Base-by-base conservation (phyloP, 2,797 vertebrate genomes). In the Rhinogobio ventralis region DNA sequence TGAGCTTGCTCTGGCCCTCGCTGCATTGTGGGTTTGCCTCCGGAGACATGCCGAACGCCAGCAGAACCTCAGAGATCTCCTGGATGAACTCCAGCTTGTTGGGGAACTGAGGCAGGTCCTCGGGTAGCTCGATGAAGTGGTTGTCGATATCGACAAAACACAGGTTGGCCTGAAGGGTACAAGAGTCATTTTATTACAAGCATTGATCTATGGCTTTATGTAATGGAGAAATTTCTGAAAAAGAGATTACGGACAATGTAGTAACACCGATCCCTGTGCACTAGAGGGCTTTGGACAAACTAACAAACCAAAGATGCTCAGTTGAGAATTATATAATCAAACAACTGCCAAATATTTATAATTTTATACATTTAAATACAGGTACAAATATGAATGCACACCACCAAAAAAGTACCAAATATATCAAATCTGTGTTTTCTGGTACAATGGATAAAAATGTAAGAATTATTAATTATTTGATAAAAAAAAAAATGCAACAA, bases 91-190 rank as follows among this genome's bases (percentile, higher is more conserved):
- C 98, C n/a, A 99, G 95, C 89, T 99, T 99, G 94, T 99, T 99
- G 88, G 98, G 98, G 91, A 99, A 99, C 91, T 99, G 98, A 51
- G 98, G 98, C 89, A 99, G 90, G 89, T 99, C 98, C 93, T 99
- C 98, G 0, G 98, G 98, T 87, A 99, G 94, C 88, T 99, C 98
- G 4, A 99, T 96, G 86, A 97, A 98, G 90, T 99, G 98, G 95
- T 99, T 99, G 94, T 99, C 98, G 77, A 99, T 97, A 91, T 99
- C 98, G 93, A 99, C 98, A 90, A 99, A 99, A 94, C 98, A 99
- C 89, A 99, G 93, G 91, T 99, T 99, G 85, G 98, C 98, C 98
- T 99, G 89, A 66, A 90, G 92, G 67, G 82, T 30, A 72, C n/a
- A 51, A 49, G 15, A 60, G 7, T 68, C 9, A 57, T 42, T 51